These are phyloP conservation scores for Papilio helenus DNA, from an alignment of 1,140 invertebrate genomes.

Conservation along the genomic window DNA sequence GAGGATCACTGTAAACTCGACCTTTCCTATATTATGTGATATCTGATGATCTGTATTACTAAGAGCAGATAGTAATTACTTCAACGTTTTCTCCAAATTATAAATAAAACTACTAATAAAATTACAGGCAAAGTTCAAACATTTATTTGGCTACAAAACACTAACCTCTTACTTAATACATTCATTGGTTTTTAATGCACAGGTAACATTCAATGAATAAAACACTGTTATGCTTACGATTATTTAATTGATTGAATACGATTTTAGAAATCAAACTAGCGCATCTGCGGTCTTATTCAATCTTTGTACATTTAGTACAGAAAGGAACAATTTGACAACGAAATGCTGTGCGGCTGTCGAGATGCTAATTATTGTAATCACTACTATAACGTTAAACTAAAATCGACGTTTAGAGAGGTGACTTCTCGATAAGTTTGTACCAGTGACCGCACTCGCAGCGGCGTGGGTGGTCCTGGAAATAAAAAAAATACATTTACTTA, in stretches of 20 bases:
- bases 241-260: constrained; percentile 70
- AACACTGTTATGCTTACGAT: constrained; percentile 76
- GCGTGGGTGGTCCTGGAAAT: constrained; percentile 89
- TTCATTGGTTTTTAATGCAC: constrained; percentile 42
- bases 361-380: constrained; percentile 62
- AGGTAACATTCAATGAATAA: constrained; percentile 63
- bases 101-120: constrained; percentile 31
- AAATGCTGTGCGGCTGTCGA: constrained; percentile 49
- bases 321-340: constrained; percentile 49
- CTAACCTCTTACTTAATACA: constrained; percentile 34
- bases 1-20: no score
- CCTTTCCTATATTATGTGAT: background rate
- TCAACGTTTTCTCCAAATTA: background rate
- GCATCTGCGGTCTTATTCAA: constrained; percentile 48
- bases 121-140: constrained; percentile 10
- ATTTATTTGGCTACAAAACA: constrained; percentile 38
- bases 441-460: constrained; percentile 98
- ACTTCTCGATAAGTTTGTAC: constrained; percentile 94
- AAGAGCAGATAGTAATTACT: background rate
- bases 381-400: constrained; percentile 74
- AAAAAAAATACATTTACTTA: constrained; percentile 39
- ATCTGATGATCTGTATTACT: background rate
- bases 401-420: constrained; percentile 83
- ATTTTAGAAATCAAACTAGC: constrained; percentile 54
- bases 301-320: constrained; percentile 46